Evolutionary conservation across 2,113 vertebrate species (phyloP), one percentile per base, ranked within the genome.

Genomic region (Herpailurus yagouaroundi): DNA sequence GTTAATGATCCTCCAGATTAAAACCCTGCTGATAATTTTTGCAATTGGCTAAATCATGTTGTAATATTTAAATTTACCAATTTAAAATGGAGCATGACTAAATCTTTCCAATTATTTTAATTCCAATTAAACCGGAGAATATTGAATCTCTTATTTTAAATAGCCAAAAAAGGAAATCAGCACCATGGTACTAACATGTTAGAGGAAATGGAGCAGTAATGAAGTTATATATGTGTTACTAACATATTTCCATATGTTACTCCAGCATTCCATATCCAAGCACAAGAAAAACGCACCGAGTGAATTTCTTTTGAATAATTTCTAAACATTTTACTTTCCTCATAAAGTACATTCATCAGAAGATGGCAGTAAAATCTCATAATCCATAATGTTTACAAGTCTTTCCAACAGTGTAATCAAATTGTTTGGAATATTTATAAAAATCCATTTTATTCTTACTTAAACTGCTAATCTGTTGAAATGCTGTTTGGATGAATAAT

Each of bases 311-410:
- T 92, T 36, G n/a, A 92, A 31, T 73, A 73, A 48, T 79, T 88
- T 63, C 15, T 27, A 63, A 86, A 85, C 5, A 23, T 0, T 82
- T 81, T 57, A 55, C 92, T 79, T 93, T 68, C 66, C 60, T 1
- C 12, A 12, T 25, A 83, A 45, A 89, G 45, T 33, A 68, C 97
- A 97, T 97, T 88, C 97, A 99, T 98, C 99, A 99, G 98, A 98
- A 99, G 99, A 98, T 98, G 99, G 98, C 99, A 99, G 99, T 98
- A 99, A 96, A 98, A 98, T 98, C 96, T 98, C 96, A 97, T 23
- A 73, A 96, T 98, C 89, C 1, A 1, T 77, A 60, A 2, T 91
- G 15, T 57, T 79, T 84, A 38, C 48, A 89, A 7, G 60, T 13
- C 15, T 97, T 97, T 68, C 50, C 29, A 97, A 93, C 3, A 96